Percentiles rank a stretch among this genome's conserved stretches.
These are phyloP conservation scores for Gouania willdenowi DNA, from an alignment of 2,797 vertebrate genomes.

Conservation along the genomic window DNA sequence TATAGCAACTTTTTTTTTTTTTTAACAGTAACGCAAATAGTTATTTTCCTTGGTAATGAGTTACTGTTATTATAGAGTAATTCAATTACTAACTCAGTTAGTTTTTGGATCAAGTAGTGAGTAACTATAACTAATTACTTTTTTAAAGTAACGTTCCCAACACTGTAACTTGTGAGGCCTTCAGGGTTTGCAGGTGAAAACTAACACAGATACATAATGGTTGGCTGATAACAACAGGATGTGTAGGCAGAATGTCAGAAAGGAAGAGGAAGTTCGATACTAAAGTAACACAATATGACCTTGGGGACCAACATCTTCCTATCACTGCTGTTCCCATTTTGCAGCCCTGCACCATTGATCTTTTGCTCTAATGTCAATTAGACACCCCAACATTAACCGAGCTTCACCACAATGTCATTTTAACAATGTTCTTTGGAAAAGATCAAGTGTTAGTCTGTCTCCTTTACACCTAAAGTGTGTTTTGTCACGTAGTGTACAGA, in stretches of 20 bases:
- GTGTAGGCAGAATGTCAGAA: constrained; percentile 48
- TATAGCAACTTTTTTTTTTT: too few relatives aligned
- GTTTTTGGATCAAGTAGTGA: too few relatives aligned
- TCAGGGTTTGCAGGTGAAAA: too few relatives aligned
- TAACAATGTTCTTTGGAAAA: constrained; percentile 35
- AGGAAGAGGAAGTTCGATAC: constrained; percentile 61
- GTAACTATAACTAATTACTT: too few relatives aligned
- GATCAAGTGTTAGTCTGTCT: constrained; percentile 8
- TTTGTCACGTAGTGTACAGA: neutral
- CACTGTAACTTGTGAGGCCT: too few relatives aligned
- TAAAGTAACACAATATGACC: constrained; percentile 62
- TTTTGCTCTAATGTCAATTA: constrained; percentile 60
- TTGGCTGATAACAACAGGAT: constrained; percentile 54
- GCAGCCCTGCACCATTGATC: constrained; percentile 52
- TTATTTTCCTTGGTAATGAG: too few relatives aligned
- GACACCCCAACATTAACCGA: constrained; percentile 47
- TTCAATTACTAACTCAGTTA: too few relatives aligned
- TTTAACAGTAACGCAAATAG: too few relatives aligned
- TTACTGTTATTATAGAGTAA: too few relatives aligned
- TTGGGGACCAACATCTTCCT: constrained; percentile 48
- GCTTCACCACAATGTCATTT: constrained; percentile 49
- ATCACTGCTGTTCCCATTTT: constrained; percentile 40
- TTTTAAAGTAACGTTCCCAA: too few relatives aligned
- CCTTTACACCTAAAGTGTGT: constrained; percentile 2
- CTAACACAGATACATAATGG: constrained; percentile 41